Conservation (phyloP, 2,797 vertebrate species). For the Rhynchotus rufescens region DNA sequence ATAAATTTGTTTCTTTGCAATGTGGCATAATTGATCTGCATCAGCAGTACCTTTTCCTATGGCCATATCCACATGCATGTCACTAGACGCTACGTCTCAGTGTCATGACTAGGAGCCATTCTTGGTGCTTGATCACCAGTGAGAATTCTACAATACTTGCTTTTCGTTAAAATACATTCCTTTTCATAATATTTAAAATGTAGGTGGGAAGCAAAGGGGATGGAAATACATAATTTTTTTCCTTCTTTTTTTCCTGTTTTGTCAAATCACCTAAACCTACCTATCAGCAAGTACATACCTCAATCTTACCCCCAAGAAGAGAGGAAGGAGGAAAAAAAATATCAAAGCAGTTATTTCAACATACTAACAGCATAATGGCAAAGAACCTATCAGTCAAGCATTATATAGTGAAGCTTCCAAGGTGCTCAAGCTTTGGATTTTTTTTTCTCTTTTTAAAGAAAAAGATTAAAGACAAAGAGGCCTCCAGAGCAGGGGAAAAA, state of each 20-base stretch:
- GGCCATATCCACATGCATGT: fast-evolving
- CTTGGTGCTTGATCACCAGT: background rate
- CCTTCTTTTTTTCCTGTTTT: background rate
- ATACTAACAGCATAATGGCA: background rate
- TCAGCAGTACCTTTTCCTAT: background rate
- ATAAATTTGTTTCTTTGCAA: background rate
- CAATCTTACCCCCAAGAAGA: background rate
- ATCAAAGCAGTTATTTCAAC: background rate
- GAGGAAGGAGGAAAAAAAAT: background rate
- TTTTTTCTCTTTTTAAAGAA: background rate
- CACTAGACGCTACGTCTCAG: fast-evolving
- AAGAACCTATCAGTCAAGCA: background rate
- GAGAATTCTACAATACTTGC: background rate
- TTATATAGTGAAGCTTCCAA: background rate
- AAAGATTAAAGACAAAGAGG: background rate
- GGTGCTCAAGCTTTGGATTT: background rate
- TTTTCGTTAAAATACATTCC: background rate
- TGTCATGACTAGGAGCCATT: background rate
- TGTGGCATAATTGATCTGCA: background rate
- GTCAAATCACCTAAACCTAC: background rate
- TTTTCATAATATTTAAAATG: background rate
- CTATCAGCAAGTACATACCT: background rate
- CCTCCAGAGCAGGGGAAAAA: background rate
- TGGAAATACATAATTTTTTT: background rate
- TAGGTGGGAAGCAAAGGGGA: background rate